Base-by-base conservation (phyloP, 2,888 invertebrate genomes). In the Malthinus seriepunctatus region DNA sequence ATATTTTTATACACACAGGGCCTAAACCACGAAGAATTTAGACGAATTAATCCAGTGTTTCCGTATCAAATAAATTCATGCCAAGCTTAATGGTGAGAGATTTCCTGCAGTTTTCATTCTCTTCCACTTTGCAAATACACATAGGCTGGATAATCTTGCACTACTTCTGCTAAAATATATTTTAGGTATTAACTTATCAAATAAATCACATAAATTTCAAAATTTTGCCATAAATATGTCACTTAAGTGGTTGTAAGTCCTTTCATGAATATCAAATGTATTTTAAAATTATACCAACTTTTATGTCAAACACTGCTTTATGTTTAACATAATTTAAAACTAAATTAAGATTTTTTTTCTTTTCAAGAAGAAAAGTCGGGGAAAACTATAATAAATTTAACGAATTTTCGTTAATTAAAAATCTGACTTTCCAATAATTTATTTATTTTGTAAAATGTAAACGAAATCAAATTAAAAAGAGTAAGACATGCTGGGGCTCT, bases 41-140 rank as follows among this genome's bases (percentile, higher is more conserved):
- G 11, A 42, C 39, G 39, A 42, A 42, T 42, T 42, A 42, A 42
- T 42, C 39, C 39, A 42, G 39, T 42, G 39, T 42, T 42, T 42
- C 39, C 39, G 39, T 42, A 42, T 42, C 39, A 42, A 42, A 42
- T 42, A 42, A 42, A 42, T 42, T 42, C 23, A 42, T 42, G 39
- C 39, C 39, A 42, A 42, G 39, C 39, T 42, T 42, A 42, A 42
- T 42, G 39, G 39, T 42, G 39, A 42, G 39, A 42, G 39, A 23
- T 42, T 42, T 42, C 39, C 39, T 42, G 39, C 39, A 42, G 39
- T 42, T 42, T 42, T 42, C 39, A 42, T 42, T 42, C 39, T 42
- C 39, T 42, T 42, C 39, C 39, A 42, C 39, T 42, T 42, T 42
- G 23, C 39, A 42, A 42, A 42, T 42, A 15, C 39, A 42, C 39